These are phyloP conservation scores for Dryobota labecula DNA, from an alignment of 2,888 invertebrate genomes.

Conservation along the genomic window DNA sequence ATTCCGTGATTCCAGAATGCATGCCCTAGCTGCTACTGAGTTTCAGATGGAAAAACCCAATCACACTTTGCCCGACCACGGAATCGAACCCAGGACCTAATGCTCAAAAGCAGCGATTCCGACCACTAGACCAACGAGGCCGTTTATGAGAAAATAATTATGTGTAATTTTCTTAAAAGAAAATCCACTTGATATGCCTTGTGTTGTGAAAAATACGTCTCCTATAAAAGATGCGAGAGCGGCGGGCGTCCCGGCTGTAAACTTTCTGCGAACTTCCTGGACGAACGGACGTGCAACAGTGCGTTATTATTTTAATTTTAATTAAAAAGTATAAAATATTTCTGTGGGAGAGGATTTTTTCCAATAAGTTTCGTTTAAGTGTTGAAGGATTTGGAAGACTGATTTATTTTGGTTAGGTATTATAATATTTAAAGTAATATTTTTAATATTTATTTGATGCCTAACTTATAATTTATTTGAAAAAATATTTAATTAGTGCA, in stretches of 20 bases:
- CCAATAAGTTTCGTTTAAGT: not conserved
- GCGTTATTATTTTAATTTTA: conserved; percentile 14
- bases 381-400: not conserved
- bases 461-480: not conserved
- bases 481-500: not conserved
- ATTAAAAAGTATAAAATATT: no score
- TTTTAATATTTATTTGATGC: not conserved
- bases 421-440: not conserved
- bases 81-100: no score
- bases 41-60: not conserved
- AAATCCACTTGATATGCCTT: not conserved
- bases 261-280: not conserved
- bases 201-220: not conserved
- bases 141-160: no score
- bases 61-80: no score
- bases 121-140: no score
- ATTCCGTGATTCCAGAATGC: no score
- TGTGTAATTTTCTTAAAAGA: not conserved
- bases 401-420: conserved; percentile 23
- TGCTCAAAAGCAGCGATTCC: no score
- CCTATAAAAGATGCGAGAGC: conserved; percentile 23
- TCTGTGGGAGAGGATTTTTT: no score
- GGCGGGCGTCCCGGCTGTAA: not conserved
- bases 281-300: conserved; percentile 35
- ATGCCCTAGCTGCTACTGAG: no score